Conservation (phyloP, 2,888 invertebrate genomes). For the Alviniconcha strummeri region DNA sequence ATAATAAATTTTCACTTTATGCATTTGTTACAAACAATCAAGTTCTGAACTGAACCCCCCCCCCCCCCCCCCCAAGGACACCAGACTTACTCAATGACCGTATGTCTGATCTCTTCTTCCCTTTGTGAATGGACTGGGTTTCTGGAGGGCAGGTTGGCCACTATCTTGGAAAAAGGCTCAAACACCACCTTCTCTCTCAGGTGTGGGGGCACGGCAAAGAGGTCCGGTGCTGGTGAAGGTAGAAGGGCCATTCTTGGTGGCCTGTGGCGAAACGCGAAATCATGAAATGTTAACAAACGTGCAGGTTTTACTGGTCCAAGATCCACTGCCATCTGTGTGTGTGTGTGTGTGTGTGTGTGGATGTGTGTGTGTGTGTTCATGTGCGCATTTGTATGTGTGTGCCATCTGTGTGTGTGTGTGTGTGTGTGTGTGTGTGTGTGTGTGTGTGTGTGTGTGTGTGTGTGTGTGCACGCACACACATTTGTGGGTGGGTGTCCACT, state of each 20-base stretch:
- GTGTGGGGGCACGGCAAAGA: not conserved
- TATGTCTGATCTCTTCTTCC: not conserved
- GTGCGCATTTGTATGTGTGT: too few species aligned
- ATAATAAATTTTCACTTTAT: too few species aligned
- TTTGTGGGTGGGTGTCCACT: not conserved
- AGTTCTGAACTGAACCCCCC: too few species aligned
- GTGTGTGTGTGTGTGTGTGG: not conserved
- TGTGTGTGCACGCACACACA: not conserved
- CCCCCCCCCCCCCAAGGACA: too few species aligned
- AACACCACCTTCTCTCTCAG: not conserved
- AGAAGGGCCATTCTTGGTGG: not conserved
- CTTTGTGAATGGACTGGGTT: not conserved
- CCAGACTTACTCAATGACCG: not conserved
- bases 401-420: conserved; percentile 1
- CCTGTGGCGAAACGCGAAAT: too few species aligned
- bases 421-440: not conserved
- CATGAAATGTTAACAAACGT: too few species aligned
- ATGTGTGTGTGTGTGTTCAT: conserved; percentile 25
- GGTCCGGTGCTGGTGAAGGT: not conserved
- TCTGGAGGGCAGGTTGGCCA: not conserved
- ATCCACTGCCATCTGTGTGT: too few species aligned
- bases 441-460: conserved; percentile 22
- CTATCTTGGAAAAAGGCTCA: conserved; percentile 1
- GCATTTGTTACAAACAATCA: too few species aligned
- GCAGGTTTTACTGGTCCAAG: too few species aligned